These are phyloP conservation scores for Mola mola DNA, from an alignment of 2,113 vertebrate genomes.

Conservation along the genomic window DNA sequence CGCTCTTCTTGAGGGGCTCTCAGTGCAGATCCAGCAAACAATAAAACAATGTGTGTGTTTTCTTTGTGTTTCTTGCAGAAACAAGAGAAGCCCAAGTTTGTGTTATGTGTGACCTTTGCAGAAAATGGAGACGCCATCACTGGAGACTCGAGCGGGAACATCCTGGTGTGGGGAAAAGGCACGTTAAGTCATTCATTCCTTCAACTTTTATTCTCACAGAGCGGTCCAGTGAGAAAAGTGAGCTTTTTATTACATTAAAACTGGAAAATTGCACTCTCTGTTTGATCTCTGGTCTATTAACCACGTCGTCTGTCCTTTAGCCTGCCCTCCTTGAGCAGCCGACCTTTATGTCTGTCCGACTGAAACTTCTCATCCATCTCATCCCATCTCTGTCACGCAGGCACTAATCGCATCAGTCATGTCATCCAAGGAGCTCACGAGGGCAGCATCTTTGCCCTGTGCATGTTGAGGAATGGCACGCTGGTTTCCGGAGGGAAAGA, in stretches of 20 bases:
- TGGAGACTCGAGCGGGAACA: constrained; percentile 97
- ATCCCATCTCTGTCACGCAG: constrained; percentile 76
- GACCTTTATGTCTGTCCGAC: constrained; percentile 29
- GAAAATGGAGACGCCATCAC: constrained; percentile 98
- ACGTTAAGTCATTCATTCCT: background rate
- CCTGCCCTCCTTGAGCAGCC: constrained; percentile 9
- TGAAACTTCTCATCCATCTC: constrained; percentile 40
- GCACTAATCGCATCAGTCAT: constrained; percentile 95
- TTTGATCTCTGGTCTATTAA: constrained; percentile 8
- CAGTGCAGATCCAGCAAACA: background rate
- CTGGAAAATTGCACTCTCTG: background rate
- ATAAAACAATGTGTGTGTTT: constrained; percentile 31
- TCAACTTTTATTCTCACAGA: background rate
- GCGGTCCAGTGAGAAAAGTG: background rate
- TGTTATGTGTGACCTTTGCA: constrained; percentile 97
- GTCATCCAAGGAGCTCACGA: constrained; percentile 94
- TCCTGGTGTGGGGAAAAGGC: constrained; percentile 98
- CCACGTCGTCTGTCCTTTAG: constrained; percentile 14
- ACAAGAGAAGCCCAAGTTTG: constrained; percentile 99
- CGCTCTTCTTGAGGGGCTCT: background rate
- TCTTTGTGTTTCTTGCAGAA: constrained; percentile 85
- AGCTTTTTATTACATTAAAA: background rate
- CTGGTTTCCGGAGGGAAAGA: constrained; percentile 97
- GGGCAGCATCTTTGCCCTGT: constrained; percentile 95
- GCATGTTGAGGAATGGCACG: constrained; percentile 93